Evolutionary conservation across 2,797 vertebrate genomes (phyloP), one percentile per base, ranked within the genome.

Genomic region (Anas georgica): DNA sequence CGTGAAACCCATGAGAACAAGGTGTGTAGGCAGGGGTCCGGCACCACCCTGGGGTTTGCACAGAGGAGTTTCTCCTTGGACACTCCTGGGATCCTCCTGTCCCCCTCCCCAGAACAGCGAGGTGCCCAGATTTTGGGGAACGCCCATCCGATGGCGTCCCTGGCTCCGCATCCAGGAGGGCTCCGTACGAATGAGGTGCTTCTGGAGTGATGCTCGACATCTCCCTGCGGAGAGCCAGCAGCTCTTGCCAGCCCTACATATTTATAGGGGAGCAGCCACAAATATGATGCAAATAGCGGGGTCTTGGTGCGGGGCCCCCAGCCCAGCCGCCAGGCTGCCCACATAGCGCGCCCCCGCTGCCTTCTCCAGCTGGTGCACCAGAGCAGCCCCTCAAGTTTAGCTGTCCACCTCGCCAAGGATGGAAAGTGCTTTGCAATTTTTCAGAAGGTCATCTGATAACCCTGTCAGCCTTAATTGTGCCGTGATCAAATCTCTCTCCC

Each of bases 381-480:
- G 88, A 73, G 58, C 63, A 83, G 46, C 63, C 41, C 41, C 54
- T 79, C 10, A 10, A 21, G 15, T 62, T 86, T 41, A 54, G 68
- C 72, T 31, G 5, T 46, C 67, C 59, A 8, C 69, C 90, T 80
- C 75, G 29, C 54, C 63, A 58, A 66, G 59, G 85, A 55, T 60
- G 81, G 87, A 89, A 93, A 95, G 67, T 70, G 62, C 84, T 94
- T 81, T 58, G 41, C 79, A 69, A 23, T 90, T 91, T 86, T 80
- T 58, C 68, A 66, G 74, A 83, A 45, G 83, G 93, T 91, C 74
- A 83, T 68, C 86, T 94, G 95, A 96, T 97, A 96, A 97, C 93
- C 93, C 82, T 93, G 96, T 95, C 96, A 96, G 75, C 72, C 62
- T 89, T 95, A 94, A 95, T 82, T 95, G 86, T 90, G 81, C 88